phyloP scores from a whole-genome alignment of 2,797 vertebrate species.

The Eurystomus glaucurus region DNA sequence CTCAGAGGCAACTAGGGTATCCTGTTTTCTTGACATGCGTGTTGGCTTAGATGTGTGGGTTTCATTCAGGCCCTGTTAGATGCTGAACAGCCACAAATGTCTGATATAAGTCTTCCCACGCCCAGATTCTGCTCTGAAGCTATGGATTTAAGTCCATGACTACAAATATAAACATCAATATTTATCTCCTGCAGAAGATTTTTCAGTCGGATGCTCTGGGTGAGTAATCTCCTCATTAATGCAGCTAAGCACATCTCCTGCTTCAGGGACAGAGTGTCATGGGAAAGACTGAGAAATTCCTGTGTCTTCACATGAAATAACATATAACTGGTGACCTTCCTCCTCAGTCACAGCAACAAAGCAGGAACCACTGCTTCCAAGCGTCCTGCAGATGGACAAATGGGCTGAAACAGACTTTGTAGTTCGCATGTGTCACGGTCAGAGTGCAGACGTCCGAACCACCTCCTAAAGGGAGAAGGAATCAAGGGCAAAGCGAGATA shows the following conservation, averaged over 20 bases:
- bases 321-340: not conserved
- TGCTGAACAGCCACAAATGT: not conserved
- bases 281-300: not conserved
- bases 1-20: not conserved
- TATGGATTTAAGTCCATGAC: not conserved
- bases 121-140: not conserved
- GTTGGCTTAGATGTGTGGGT: not conserved
- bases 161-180: not conserved
- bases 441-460: too few relatives aligned
- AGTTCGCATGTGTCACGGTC: not conserved
- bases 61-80: not conserved
- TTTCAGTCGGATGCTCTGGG: not conserved
- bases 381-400: not conserved
- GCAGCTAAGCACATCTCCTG: not conserved
- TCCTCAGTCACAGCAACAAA: not conserved
- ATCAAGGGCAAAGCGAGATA: too few relatives aligned
- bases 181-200: not conserved
- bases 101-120: not conserved
- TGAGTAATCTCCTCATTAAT: not conserved
- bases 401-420: not conserved
- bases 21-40: not conserved
- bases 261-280: not conserved
- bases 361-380: not conserved
- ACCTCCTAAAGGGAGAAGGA: too few relatives aligned
- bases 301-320: not conserved